Base-by-base conservation (phyloP, 1,140 invertebrate genomes). In the Bathynomus jamesi region DNA sequence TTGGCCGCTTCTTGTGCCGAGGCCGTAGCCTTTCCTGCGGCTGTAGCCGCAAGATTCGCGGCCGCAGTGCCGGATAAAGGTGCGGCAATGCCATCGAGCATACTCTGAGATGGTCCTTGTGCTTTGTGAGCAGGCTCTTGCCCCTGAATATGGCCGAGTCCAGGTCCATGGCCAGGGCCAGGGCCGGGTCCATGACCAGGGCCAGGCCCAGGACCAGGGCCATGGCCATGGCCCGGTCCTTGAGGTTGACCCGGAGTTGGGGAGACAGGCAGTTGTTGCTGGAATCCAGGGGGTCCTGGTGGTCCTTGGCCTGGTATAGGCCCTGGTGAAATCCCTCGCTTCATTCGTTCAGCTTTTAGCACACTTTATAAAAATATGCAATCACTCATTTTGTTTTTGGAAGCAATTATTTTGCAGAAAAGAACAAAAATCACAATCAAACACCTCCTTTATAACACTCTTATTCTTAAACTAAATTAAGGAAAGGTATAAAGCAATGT, bases 1-100 rank as follows among this genome's bases (percentile, higher is more conserved):
- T 77, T 77, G 8, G 76, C 76, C 27, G 76, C 76, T 67, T 77
- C 76, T 11, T 71, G 67, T 30, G 75, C 75, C 69, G 60, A 61
- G 7, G 72, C 72, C 28, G 72, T 68, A 40, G 75, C 75, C 62
- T 76, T 76, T 53, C 72, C 75, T 65, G 69, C 69, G 24, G 69
- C 61, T 8, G 61, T 11, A 1, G 61, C 69, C 24, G 69, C 69
- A 27, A 65, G 28, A 13, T 61, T 32, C 21, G 46, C 62, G 4
- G 69, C 69, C 10, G 61, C 69, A 21, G 69, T 65, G 8, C 61
- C 69, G 3, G 69, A 31, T 25, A 28, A 25, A 63, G 27, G 61
- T 24, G 27, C 61, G 24, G 61, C 61, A 63, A 28, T 25, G 25
- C 73, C 73, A 11, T 75, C 73, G 63, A 71, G 70, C 40, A 71